phyloP scores from a whole-genome alignment of 2,797 vertebrate species.

The Cygnus olor region DNA sequence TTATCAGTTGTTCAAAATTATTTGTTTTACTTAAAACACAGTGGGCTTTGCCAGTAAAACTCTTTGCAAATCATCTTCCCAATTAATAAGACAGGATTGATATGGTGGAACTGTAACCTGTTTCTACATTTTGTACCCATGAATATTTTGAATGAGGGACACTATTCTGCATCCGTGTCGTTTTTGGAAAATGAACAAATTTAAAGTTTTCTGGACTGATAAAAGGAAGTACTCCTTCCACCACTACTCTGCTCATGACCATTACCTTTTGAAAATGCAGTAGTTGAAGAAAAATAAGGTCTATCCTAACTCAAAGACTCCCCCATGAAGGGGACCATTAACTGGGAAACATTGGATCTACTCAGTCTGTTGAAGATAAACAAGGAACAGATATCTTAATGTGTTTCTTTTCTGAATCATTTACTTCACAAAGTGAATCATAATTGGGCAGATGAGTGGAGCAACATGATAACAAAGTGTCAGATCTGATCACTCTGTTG shows the following conservation, averaged over 20 bases:
- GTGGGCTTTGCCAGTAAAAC: background rate
- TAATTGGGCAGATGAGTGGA: background rate
- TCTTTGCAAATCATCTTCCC: background rate
- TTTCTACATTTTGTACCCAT: background rate
- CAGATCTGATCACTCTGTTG: background rate
- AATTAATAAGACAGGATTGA: background rate
- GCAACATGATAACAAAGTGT: background rate
- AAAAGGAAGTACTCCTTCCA: background rate
- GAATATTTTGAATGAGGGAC: background rate
- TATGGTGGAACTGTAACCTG: background rate
- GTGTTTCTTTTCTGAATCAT: background rate
- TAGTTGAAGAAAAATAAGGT: background rate
- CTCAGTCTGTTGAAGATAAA: background rate
- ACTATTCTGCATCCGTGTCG: background rate
- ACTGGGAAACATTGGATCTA: background rate
- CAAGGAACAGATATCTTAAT: background rate
- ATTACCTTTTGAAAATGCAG: background rate
- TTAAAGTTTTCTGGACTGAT: background rate
- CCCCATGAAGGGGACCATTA: background rate
- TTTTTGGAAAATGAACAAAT: background rate
- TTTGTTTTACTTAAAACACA: background rate
- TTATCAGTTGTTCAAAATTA: background rate
- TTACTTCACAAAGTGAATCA: slow-evolving; percentile 14
- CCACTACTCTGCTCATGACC: background rate
- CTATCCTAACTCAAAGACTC: background rate